Base-by-base conservation (phyloP, 2,113 vertebrate genomes). In the Callipepla squamata region DNA sequence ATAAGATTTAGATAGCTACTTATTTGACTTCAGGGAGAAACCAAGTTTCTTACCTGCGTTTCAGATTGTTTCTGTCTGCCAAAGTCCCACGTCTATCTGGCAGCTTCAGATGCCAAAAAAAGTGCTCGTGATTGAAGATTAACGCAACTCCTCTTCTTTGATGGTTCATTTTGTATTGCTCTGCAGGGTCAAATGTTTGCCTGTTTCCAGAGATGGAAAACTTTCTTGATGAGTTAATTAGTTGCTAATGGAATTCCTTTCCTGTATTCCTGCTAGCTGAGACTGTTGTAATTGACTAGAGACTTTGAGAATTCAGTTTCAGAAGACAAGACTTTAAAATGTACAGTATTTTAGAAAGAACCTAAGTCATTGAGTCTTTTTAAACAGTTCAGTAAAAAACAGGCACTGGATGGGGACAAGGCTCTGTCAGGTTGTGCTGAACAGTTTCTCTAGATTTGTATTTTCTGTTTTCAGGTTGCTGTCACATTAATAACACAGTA, bases 51-150 rank as follows among this genome's bases (percentile, higher is more conserved):
- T 94, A 99, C 99, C 98, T 98, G 96, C 3, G 96, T 25, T 68
- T 74, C 28, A 99, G 97, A 73, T 98, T 99, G 40, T 95, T n/a
- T 77, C 96, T 95, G 95, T 99, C 99, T 9, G 97, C 96, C 4
- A 63, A 79, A 57, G 99, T 99, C 48, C 99, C 99, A 12, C 93
- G 90, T 74, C 99, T 97, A 0, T 94, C 65, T 2, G 23, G 17
- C 85, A 99, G 61, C 1, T 0, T 93, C 42, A 99, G 96, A 1
- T 75, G 95, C 99, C 99, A 99, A 80, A 22, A 98, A 94, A 99
- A 99, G 40, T 25, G 84, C 90, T 99, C 99, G 0, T 99, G 99
- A 95, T 99, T 99, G 94, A 99, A 99, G 92, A 99, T 98, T 8
- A 99, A 96, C 0, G 99, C 99, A 19, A 98, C 34, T 51, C 99